A percentile compares a stretch with the other conserved stretches of the same genome.
These are phyloP conservation scores for Ceratosolen fusciceps DNA, from an alignment of 1,140 invertebrate species.

Conservation along the genomic window DNA sequence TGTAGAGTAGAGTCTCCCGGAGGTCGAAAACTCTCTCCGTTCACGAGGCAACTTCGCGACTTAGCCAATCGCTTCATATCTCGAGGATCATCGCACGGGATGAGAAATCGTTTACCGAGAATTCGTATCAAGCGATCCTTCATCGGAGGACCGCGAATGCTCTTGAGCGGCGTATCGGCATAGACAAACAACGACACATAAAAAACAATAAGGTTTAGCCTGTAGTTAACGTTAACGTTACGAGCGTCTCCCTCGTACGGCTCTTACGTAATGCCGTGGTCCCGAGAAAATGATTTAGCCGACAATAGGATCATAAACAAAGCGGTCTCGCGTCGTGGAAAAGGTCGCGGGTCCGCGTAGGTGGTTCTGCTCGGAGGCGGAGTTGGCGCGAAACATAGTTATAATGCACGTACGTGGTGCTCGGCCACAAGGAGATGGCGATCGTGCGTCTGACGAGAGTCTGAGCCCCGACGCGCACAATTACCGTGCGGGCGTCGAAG, in stretches of 20 bases:
- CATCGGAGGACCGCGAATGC: not conserved
- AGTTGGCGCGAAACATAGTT: not conserved
- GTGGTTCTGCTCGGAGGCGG: not conserved
- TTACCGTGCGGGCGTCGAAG: constrained; percentile 30
- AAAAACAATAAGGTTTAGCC: constrained; percentile 40
- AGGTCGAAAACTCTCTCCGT: not conserved
- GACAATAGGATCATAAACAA: constrained; percentile 48
- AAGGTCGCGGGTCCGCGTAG: not conserved
- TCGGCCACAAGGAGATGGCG: not conserved
- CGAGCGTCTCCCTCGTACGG: not conserved
- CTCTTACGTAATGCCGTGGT: constrained; percentile 14
- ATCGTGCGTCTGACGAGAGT: constrained; percentile 3
- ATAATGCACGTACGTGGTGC: not conserved
- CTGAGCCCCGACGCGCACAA: constrained; percentile 23
- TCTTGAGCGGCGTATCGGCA: constrained; percentile 18
- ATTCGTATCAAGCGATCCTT: constrained; percentile 43
- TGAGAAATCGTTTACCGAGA: not conserved
- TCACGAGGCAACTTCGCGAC: not conserved
- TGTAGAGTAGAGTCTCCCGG: not conserved
- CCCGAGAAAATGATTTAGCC: constrained; percentile 45
- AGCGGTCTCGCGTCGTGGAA: not conserved
- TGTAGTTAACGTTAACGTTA: constrained; percentile 5
- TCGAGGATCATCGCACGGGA: not conserved
- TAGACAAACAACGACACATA: not conserved
- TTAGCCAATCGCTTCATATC: not conserved